Conservation (phyloP, 2,113 vertebrate species). For the Axis porcinus region DNA sequence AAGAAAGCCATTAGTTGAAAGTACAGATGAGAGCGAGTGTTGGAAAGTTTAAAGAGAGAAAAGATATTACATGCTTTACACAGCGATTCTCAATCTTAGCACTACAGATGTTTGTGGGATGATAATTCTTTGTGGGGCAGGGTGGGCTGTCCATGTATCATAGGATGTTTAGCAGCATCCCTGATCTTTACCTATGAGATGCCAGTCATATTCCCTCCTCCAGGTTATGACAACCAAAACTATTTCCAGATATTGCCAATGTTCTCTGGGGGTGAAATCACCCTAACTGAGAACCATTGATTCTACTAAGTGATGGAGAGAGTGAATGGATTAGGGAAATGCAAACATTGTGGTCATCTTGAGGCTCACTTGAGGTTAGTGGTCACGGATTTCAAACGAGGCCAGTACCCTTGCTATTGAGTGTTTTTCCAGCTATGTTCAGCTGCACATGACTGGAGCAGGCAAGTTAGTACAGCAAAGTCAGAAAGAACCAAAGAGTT, state of each 20-base stretch:
- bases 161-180: neutral
- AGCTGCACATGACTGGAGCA: neutral
- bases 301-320: neutral
- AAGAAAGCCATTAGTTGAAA: neutral
- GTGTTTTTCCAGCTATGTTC: neutral
- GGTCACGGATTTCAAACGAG: neutral
- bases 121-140: neutral
- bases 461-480: neutral
- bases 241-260: neutral
- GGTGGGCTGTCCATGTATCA: too few species aligned
- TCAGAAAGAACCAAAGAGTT: neutral
- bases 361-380: neutral
- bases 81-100: neutral
- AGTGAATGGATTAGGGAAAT: neutral
- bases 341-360: neutral
- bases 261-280: neutral
- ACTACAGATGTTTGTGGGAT: neutral
- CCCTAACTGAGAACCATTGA: neutral
- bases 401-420: neutral
- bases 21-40: neutral
- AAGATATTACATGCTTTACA: neutral
- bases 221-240: neutral
- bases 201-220: neutral
- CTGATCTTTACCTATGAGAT: neutral
- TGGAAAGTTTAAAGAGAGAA: neutral